A percentile compares a stretch with the other conserved stretches of the same genome.
Conservation (phyloP, 1,140 invertebrate genomes). For the Drosophila ficusphila region DNA sequence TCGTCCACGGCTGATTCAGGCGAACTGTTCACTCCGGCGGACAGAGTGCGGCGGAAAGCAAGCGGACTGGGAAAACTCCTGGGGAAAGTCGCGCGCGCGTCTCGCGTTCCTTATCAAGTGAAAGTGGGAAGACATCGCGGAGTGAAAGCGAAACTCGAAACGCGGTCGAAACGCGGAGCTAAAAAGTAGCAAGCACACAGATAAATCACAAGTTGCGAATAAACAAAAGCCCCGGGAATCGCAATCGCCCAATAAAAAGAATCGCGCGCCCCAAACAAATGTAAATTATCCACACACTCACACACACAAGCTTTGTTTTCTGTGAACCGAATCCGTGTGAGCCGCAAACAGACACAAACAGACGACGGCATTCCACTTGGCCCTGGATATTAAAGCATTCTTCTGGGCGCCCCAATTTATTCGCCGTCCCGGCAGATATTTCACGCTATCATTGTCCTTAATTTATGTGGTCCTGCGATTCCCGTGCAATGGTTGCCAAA, state of each 20-base stretch:
- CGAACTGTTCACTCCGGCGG: constrained; percentile 57
- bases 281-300: constrained; percentile 40
- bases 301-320: constrained; percentile 24
- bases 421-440: constrained; percentile 37
- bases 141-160: constrained; percentile 30
- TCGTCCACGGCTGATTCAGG: constrained; percentile 72
- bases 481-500: constrained; percentile 40
- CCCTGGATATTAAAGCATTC: constrained; percentile 65
- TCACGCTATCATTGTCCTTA: constrained; percentile 63
- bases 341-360: neutral
- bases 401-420: constrained; percentile 60
- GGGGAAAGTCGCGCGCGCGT: constrained; percentile 36
- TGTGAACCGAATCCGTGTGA: neutral
- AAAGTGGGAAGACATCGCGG: constrained; percentile 38
- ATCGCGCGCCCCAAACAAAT: constrained; percentile 35
- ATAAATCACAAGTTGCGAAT: constrained; percentile 68
- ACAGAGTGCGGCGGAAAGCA: constrained; percentile 8
- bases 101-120: constrained; percentile 61
- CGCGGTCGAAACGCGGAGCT: constrained; percentile 9
- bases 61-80: constrained; percentile 17
- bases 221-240: constrained; percentile 48
- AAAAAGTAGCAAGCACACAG: constrained; percentile 1
- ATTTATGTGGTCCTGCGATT: constrained; percentile 51
- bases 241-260: constrained; percentile 39
- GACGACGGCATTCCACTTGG: constrained; percentile 19